Evolutionary conservation across 2,113 vertebrate species (phyloP).

Genomic region (Lepus timidus): DNA sequence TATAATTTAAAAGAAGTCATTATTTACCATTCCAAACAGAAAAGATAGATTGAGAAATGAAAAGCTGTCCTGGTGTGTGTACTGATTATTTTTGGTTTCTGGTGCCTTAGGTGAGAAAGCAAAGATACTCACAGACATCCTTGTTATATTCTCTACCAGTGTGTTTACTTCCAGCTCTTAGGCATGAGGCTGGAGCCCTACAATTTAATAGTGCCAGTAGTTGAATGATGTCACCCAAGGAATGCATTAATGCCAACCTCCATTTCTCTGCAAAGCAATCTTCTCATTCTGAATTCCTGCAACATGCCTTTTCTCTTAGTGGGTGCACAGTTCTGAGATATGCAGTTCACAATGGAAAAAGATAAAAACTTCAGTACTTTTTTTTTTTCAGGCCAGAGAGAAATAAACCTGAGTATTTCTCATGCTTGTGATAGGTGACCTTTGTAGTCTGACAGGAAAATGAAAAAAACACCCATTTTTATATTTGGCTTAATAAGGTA

Average conservation of each 20-base stretch:
- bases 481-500: slow-evolving; percentile 80
- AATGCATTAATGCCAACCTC: slow-evolving; percentile 36
- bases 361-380: slow-evolving; percentile 45
- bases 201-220: background rate
- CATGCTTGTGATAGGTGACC: slow-evolving; percentile 74
- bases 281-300: slow-evolving; percentile 47
- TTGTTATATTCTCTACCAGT: background rate
- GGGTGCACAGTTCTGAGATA: slow-evolving; percentile 8
- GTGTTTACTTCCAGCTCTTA: slow-evolving; percentile 34
- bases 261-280: slow-evolving; percentile 10
- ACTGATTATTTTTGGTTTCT: slow-evolving; percentile 28
- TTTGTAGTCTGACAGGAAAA: slow-evolving; percentile 78
- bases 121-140: background rate
- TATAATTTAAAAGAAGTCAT: slow-evolving; percentile 24
- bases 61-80: background rate
- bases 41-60: background rate
- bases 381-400: slow-evolving; percentile 63
- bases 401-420: slow-evolving; percentile 59
- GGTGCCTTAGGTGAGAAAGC: background rate
- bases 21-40: background rate
- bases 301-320: background rate
- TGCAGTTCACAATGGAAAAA: slow-evolving; percentile 43
- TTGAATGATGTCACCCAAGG: background rate
- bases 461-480: slow-evolving; percentile 78
- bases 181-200: background rate